Evolutionary conservation across 2,888 invertebrate genomes (phyloP), one percentile per base, ranked within the genome.

Genomic region (Ephialtes manifestator): DNA sequence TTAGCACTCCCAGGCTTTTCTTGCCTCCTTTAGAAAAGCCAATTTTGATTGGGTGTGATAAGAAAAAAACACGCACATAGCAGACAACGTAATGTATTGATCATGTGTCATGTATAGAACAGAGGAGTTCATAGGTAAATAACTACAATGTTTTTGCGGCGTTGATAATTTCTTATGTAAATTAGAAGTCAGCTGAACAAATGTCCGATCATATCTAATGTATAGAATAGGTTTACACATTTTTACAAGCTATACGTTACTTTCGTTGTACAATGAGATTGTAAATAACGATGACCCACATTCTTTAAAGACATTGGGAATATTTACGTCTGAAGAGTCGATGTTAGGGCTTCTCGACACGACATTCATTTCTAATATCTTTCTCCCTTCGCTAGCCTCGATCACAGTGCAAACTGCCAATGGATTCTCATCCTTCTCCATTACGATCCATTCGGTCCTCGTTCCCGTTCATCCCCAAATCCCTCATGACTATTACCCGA

Each of bases 391-490:
- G 15, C 18, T 48, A 55, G 79, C 70, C 75, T 48, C 77, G 65
- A 81, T 81, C 63, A 75, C 71, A 65, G 81, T 75, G 85, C 82
- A 82, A 85, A 85, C 78, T 85, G 75, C 70, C 78, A 65, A 85
- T 85, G 58, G 75, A 82, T 82, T 85, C 79, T 79, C 82, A 85
- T 85, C 63, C 81, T 71, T 82, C 82, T 85, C 85, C 85, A 79
- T 79, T 79, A 81, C 85, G 81, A 79, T 70, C 78, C 71, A 77
- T 75, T 84, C 77, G 78, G 80, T 81, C 70, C 72, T 74, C 83
- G 78, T 83, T 58, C 81, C 43, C 82, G 76, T 86, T 77, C 65
- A 68, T 81, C 70, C 63, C 75, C 72, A 71, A 81, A 71, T 71
- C 77, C 48, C 75, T 75, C 75, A 65, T 85, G 85, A 82, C 85